These are phyloP conservation scores for Akabosia matsudoensis DNA, from an alignment of 1,140 invertebrate genomes.

Conservation along the genomic window DNA sequence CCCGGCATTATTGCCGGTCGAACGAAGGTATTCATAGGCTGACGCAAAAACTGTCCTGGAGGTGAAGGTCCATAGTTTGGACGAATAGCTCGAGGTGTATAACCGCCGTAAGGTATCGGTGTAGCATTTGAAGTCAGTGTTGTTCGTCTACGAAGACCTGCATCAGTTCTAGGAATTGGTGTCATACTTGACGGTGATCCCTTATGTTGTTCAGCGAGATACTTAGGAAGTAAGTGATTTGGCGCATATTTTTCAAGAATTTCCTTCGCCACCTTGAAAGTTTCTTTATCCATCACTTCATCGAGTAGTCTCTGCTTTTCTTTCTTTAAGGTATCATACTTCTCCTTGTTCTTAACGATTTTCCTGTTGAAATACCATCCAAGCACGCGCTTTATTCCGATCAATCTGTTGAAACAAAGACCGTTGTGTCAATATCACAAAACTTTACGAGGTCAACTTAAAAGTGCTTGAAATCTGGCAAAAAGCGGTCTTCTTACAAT, in stretches of 20 bases:
- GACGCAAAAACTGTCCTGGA: slow-evolving; percentile 26
- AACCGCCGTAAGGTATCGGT: background rate
- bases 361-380: slow-evolving; percentile 84
- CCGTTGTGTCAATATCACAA: no score
- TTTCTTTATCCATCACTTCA: slow-evolving; percentile 95
- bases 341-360: slow-evolving; percentile 73
- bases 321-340: slow-evolving; percentile 67
- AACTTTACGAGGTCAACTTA: no score
- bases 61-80: background rate
- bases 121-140: slow-evolving; percentile 1
- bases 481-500: no score
- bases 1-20: slow-evolving; percentile 25
- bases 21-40: slow-evolving; percentile 25
- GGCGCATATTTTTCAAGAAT: slow-evolving; percentile 85
- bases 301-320: slow-evolving; percentile 88
- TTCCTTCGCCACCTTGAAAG: slow-evolving; percentile 92
- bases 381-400: slow-evolving; percentile 70
- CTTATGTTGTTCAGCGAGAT: slow-evolving; percentile 39
- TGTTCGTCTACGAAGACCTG: slow-evolving; percentile 30
- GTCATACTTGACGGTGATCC: slow-evolving; percentile 17
- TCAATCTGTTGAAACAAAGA: slow-evolving; percentile 68
- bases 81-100: slow-evolving; percentile 7
- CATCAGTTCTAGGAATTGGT: slow-evolving; percentile 24
- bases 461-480: no score
- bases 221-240: slow-evolving; percentile 57